These are phyloP conservation scores for Tetramorium alpestre DNA, from an alignment of 1,140 invertebrate genomes.

Conservation along the genomic window DNA sequence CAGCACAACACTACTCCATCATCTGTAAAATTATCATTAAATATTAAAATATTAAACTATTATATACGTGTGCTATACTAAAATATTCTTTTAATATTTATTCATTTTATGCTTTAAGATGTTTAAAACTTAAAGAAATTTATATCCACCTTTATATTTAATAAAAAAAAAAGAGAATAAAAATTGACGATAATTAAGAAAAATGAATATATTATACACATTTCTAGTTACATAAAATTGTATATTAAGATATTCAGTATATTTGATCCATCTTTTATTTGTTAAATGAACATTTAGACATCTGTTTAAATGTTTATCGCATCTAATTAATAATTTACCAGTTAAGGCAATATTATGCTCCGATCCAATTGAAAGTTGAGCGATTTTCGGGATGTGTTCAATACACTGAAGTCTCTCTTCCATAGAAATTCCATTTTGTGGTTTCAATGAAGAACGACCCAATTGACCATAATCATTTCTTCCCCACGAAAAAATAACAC, in stretches of 20 bases:
- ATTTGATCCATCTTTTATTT: not conserved
- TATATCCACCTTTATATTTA: not conserved
- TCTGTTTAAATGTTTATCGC: not conserved
- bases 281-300: not conserved
- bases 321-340: slow-evolving; percentile 75
- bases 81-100: not conserved
- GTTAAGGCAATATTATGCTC: slow-evolving; percentile 90
- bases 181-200: not conserved
- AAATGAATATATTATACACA: not conserved
- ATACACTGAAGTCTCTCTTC: slow-evolving; percentile 68
- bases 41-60: too few species aligned
- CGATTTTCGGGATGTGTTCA: slow-evolving; percentile 81
- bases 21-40: slow-evolving; percentile 82
- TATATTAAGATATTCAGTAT: not conserved
- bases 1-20: slow-evolving; percentile 90
- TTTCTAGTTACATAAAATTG: not conserved
- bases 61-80: not conserved
- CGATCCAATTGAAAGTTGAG: slow-evolving; percentile 89
- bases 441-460: slow-evolving; percentile 79
- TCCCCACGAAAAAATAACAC: slow-evolving; percentile 90
- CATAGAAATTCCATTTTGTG: slow-evolving; percentile 55
- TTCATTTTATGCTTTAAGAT: not conserved
- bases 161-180: not conserved
- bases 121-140: not conserved
- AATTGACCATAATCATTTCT: slow-evolving; percentile 93